Base-by-base conservation (phyloP, 2,888 invertebrate species). In the Synergus japonicus region DNA sequence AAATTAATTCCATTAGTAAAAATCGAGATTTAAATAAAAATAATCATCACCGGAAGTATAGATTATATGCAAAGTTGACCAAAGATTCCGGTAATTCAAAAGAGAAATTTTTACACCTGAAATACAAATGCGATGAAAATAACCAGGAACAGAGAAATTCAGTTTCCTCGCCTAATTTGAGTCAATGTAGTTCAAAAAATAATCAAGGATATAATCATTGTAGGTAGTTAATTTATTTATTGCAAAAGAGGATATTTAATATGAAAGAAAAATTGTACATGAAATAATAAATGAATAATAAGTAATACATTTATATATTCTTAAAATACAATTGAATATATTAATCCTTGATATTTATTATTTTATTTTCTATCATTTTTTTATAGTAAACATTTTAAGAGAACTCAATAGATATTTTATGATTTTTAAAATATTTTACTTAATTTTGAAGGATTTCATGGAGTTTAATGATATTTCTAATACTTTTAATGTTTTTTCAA, bases 41-140 rank as follows among this genome's bases (percentile, higher is more conserved):
- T 9, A 44, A 66, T 44, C 10, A 10, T 29, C 29, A 58, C n/a
- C 64, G 60, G 9, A 69, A 65, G 12, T 76, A 79, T 65, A 63
- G 64, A 44, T n/a, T 79, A 12, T 58, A 78, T n/a, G 73, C 49
- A 46, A 79, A 79, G 69, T 66, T 77, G 9, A 66, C 22, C 18
- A 60, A 18, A 58, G n/a, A 46, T n/a, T n/a, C 66, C 22, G 65
- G 49, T 37, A 66, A 49, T 54, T 64, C 69, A 44, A 29, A 76
- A 4, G 66, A 79, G 29, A 15, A 12, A 69, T 79, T 60, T 10
- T 13, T 69, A 37, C 29, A 49, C 8, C 29, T 69, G 29, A 69
- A 49, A 15, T 69, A 29, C 22, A 67, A 46, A 22, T 44, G 22
- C 18, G 2, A 60, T 22, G 10, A 1, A 60, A 60, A 60, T 4